Conservation (phyloP, 1,140 invertebrate genomes). For the Teleopsis dalmanni region DNA sequence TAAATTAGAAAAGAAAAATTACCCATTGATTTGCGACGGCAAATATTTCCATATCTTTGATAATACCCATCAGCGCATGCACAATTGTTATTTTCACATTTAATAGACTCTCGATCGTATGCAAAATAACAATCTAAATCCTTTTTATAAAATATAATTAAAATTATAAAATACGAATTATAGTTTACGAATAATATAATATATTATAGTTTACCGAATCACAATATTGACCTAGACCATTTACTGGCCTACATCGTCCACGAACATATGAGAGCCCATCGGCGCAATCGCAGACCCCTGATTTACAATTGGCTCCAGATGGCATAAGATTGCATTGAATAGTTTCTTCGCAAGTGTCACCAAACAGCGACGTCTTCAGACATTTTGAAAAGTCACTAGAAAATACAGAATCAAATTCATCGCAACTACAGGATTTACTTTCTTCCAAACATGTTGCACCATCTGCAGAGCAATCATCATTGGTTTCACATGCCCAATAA, state of each 20-base stretch:
- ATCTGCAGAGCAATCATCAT: conserved; percentile 33
- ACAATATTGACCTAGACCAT: conserved; percentile 32
- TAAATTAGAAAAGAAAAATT: not conserved
- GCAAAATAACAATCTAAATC: conserved; percentile 42
- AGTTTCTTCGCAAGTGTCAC: conserved; percentile 37
- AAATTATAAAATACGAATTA: not conserved
- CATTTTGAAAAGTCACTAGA: conserved; percentile 31
- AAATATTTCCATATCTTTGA: conserved; percentile 43
- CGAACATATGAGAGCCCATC: conserved; percentile 40
- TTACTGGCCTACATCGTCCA: conserved; percentile 37
- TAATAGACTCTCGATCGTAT: conserved; percentile 40
- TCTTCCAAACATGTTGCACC: conserved; percentile 26
- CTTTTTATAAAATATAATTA: no score
- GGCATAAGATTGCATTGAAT: conserved; percentile 45
- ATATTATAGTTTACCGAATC: conserved; percentile 12
- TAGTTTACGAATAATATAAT: not conserved
- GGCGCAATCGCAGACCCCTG: conserved; percentile 42
- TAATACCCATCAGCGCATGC: conserved; percentile 43
- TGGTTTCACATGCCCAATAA: conserved; percentile 37
- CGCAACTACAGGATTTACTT: conserved; percentile 25
- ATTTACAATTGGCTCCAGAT: conserved; percentile 43
- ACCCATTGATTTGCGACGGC: conserved; percentile 44
- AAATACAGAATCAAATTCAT: conserved; percentile 29
- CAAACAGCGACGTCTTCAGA: conserved; percentile 36
- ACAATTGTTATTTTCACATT: conserved; percentile 35